These are phyloP conservation scores for Gadus chalcogrammus DNA, from an alignment of 2,113 vertebrate species.

Conservation along the genomic window DNA sequence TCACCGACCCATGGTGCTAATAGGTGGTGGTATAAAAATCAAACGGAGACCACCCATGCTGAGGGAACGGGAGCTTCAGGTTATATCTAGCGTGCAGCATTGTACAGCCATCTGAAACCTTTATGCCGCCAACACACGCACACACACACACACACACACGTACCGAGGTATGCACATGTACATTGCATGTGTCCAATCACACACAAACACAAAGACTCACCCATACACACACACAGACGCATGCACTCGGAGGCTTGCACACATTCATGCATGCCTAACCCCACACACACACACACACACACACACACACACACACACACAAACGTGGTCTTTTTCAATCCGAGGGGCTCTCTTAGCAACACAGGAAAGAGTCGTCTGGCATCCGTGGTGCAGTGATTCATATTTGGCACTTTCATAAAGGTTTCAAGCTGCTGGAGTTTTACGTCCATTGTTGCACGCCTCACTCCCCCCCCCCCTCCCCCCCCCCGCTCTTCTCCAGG, in stretches of 20 bases:
- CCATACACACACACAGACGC: background rate
- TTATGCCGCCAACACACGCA: conserved; percentile 40
- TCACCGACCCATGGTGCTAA: conserved; percentile 70
- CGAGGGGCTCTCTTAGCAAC: conserved; percentile 67
- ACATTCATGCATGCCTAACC: too few species aligned
- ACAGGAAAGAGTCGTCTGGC: conserved; percentile 74
- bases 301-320: too few species aligned
- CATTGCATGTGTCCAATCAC: too few species aligned
- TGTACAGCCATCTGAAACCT: conserved; percentile 62
- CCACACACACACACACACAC: too few species aligned
- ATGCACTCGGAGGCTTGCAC: too few species aligned
- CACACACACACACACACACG: too few species aligned
- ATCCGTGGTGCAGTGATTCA: conserved; percentile 72
- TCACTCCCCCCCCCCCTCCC: conserved; percentile 36
- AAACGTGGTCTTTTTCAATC: conserved; percentile 40
- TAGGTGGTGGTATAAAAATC: conserved; percentile 74
- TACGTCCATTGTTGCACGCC: conserved; percentile 50
- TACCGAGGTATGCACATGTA: too few species aligned
- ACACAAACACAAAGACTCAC: background rate
- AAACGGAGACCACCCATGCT: conserved; percentile 73
- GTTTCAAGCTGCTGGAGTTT: conserved; percentile 60
- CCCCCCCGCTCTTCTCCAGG: conserved; percentile 28
- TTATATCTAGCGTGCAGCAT: conserved; percentile 67
- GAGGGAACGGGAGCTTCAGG: conserved; percentile 65
- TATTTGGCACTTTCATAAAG: conserved; percentile 78